Evolutionary conservation across 2,888 invertebrate genomes (phyloP).

Genomic region (Aleiodes testaceus): DNA sequence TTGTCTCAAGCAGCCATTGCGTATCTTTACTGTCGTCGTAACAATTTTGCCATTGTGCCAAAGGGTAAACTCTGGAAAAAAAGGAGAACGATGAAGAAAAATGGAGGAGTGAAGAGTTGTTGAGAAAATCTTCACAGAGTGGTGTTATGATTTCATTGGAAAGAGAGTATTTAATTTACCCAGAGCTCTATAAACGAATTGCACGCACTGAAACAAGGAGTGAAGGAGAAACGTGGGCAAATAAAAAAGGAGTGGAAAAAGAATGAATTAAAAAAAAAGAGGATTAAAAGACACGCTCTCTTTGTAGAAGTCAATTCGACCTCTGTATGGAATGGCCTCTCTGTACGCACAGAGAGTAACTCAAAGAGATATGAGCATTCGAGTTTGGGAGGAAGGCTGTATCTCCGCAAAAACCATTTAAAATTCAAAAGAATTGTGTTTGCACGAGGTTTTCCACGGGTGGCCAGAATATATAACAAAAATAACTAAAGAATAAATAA

Average conservation of each 20-base stretch:
- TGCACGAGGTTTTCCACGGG: constrained; percentile 52
- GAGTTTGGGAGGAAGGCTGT: constrained; percentile 20
- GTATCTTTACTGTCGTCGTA: constrained; percentile 4
- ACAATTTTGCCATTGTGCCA: constrained; percentile 12
- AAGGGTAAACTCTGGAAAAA: not conserved
- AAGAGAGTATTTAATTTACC: constrained; percentile 44
- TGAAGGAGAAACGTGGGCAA: not conserved
- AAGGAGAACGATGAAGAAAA: not conserved
- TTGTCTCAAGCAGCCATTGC: constrained; percentile 8
- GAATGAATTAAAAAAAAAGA: not conserved
- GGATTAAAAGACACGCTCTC: constrained; percentile 1
- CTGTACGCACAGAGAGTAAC: constrained; percentile 13
- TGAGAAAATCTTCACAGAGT: not conserved
- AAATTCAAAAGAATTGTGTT: constrained; percentile 52
- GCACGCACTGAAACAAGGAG: constrained; percentile 24
- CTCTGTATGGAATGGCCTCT: constrained; percentile 23
- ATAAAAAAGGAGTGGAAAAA: not conserved
- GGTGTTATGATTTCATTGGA: constrained; percentile 38
- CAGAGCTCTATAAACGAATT: constrained; percentile 20
- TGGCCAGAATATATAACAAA: constrained; percentile 5
- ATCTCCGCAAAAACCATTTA: constrained; percentile 41
- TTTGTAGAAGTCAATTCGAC: constrained; percentile 30
- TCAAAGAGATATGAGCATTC: constrained; percentile 26
- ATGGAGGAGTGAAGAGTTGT: not conserved
- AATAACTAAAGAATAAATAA: not conserved